Percentiles rank a stretch among this genome's conserved stretches.
These are phyloP conservation scores for Uloborus plumipes DNA, from an alignment of 2,888 invertebrate species.

Conservation along the genomic window DNA sequence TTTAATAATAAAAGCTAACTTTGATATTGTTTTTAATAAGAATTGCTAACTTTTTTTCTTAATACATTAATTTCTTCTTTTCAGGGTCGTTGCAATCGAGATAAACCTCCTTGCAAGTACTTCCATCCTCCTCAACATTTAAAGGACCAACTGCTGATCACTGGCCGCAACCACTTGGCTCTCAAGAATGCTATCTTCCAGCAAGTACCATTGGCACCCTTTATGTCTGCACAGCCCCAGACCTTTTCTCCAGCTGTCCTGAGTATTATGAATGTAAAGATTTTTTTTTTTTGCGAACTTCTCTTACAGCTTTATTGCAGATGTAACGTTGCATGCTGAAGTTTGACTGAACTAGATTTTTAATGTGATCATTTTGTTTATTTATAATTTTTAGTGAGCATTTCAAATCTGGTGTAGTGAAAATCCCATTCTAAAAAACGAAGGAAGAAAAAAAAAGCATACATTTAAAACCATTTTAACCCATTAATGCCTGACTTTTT, in stretches of 20 bases:
- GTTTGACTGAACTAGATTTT: too few species aligned
- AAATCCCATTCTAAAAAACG: too few species aligned
- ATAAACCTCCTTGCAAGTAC: constrained; percentile 99
- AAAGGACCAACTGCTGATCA: constrained; percentile 99
- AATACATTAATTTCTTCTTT: constrained; percentile 69
- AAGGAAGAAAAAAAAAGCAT: too few species aligned
- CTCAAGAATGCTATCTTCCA: constrained; percentile 98
- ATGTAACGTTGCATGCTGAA: too few species aligned
- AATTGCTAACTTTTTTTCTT: too few species aligned
- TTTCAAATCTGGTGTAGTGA: too few species aligned
- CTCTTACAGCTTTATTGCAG: background rate
- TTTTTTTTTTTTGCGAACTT: constrained; percentile 9
- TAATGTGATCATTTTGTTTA: too few species aligned
- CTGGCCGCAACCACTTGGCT: constrained; percentile 99
- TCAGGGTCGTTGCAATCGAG: constrained; percentile 99
- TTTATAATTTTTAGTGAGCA: too few species aligned
- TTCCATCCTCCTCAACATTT: constrained; percentile 99
- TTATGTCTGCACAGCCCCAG: constrained; percentile 79
- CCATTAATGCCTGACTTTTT: too few species aligned
- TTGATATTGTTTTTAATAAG: too few species aligned
- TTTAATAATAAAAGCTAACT: too few species aligned
- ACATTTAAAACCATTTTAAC: too few species aligned
- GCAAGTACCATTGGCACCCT: constrained; percentile 94
- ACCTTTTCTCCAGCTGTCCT: constrained; percentile 89
- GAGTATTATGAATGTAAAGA: constrained; percentile 74